Evolutionary conservation across 1,140 invertebrate genomes (phyloP).

Genomic region (Drosophila grimshawi): DNA sequence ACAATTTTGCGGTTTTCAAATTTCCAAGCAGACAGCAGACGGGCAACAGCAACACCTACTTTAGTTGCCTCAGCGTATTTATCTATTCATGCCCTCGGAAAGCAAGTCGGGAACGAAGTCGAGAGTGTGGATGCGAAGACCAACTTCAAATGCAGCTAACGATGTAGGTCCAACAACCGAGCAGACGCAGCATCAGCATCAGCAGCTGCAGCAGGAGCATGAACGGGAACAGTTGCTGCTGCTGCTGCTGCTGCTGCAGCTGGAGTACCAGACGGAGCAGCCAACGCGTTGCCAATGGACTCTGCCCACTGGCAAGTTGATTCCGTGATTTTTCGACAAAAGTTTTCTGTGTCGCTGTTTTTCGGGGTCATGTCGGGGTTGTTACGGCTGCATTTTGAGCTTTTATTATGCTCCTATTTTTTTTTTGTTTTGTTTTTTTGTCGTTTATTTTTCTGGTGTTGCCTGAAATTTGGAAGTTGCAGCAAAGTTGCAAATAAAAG

Average conservation of each 20-base stretch:
- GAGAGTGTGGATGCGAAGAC: slow-evolving; percentile 10
- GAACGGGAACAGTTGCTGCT: slow-evolving; percentile 29
- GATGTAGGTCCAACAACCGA: slow-evolving; percentile 71
- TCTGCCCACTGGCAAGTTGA: slow-evolving; percentile 65
- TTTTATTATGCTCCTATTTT: slow-evolving; percentile 70
- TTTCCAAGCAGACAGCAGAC: slow-evolving; percentile 49
- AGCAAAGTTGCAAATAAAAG: slow-evolving; percentile 57
- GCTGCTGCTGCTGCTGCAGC: slow-evolving; percentile 43
- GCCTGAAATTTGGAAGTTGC: slow-evolving; percentile 75
- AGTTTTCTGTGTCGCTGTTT: slow-evolving; percentile 53
- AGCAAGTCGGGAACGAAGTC: slow-evolving; percentile 59
- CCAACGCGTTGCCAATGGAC: slow-evolving; percentile 66
- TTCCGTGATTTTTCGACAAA: slow-evolving; percentile 76
- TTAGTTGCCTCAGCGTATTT: slow-evolving; percentile 67
- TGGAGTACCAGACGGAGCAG: slow-evolving; percentile 31
- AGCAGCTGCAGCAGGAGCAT: slow-evolving; percentile 18
- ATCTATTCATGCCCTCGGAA: slow-evolving; percentile 81
- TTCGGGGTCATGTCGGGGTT: slow-evolving; percentile 49
- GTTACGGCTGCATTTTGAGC: slow-evolving; percentile 68
- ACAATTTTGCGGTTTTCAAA: slow-evolving; percentile 79
- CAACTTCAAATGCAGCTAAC: slow-evolving; percentile 80
- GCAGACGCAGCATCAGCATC: slow-evolving; percentile 45
- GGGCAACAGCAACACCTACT: slow-evolving; percentile 14
- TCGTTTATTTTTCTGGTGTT: slow-evolving; percentile 51
- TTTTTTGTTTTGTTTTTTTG: not conserved